Evolutionary conservation across 2,888 invertebrate species (phyloP).

Genomic region (Apodemia mormo): DNA sequence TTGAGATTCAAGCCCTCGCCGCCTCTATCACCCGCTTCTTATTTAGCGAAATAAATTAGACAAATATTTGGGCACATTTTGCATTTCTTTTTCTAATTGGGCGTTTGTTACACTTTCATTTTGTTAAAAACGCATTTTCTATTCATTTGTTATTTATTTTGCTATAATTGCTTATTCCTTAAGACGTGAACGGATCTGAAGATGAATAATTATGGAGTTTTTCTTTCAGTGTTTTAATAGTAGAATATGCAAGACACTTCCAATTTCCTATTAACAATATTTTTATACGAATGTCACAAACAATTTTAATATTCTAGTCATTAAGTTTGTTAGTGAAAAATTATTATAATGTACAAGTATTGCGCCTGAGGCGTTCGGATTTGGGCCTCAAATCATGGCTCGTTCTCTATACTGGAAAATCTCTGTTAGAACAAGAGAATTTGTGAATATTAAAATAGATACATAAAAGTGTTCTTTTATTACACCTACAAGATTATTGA

Average conservation of each 20-base stretch:
- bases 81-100: constrained; percentile 76
- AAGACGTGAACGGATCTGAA: constrained; percentile 59
- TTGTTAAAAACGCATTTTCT: constrained; percentile 69
- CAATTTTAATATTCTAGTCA: constrained; percentile 72
- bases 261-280: constrained; percentile 69
- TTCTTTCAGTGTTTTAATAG: constrained; percentile 60
- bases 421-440: constrained; percentile 61
- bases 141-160: constrained; percentile 62
- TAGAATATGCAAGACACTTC: constrained; percentile 68
- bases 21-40: constrained; percentile 67
- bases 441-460: constrained; percentile 38
- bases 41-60: constrained; percentile 66
- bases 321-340: constrained; percentile 72
- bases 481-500: constrained; percentile 19
- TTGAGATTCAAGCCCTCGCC: constrained; percentile 68
- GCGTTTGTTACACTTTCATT: constrained; percentile 54
- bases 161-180: constrained; percentile 69
- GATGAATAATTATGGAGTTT: constrained; percentile 48
- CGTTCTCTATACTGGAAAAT: constrained; percentile 63
- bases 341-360: constrained; percentile 47
- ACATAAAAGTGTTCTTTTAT: constrained; percentile 33
- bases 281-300: constrained; percentile 62
- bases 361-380: constrained; percentile 62
- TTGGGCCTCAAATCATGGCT: constrained; percentile 61
- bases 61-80: constrained; percentile 73